Evolutionary conservation across 2,888 invertebrate genomes (phyloP).

Genomic region (Ernsta delagoae): DNA sequence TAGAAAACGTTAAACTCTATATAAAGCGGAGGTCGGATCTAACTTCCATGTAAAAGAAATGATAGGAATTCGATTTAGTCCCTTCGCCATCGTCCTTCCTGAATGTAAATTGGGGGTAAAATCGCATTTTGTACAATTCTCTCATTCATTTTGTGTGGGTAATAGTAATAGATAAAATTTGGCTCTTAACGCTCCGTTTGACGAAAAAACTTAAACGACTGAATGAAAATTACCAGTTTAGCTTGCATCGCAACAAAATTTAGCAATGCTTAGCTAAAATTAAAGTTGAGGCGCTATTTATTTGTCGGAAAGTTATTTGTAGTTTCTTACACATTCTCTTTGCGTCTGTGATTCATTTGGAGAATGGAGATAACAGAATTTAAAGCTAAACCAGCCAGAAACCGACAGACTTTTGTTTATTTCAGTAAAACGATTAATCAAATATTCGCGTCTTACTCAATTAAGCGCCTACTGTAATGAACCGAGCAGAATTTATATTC

Average conservation of each 20-base stretch:
- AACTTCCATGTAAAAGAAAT: constrained; percentile 65
- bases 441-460: constrained; percentile 27
- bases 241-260: neutral
- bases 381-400: neutral
- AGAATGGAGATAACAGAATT: neutral
- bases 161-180: constrained; percentile 62
- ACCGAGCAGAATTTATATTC: constrained; percentile 52
- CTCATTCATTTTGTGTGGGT: constrained; percentile 62
- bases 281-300: neutral
- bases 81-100: constrained; percentile 69
- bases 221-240: neutral
- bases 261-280: neutral
- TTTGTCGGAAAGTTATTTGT: neutral
- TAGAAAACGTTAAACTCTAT: constrained; percentile 40
- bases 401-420: constrained; percentile 1
- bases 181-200: constrained; percentile 17
- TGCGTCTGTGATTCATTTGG: neutral
- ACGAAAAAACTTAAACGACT: constrained; percentile 10
- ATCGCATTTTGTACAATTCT: constrained; percentile 64
- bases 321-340: neutral
- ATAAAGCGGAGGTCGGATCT: constrained; percentile 54
- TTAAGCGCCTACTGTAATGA: constrained; percentile 43
- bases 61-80: constrained; percentile 80
- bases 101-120: constrained; percentile 76
- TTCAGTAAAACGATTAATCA: constrained; percentile 26